These are phyloP conservation scores for Lacanobia oleracea DNA, from an alignment of 2,888 invertebrate species.

Conservation along the genomic window DNA sequence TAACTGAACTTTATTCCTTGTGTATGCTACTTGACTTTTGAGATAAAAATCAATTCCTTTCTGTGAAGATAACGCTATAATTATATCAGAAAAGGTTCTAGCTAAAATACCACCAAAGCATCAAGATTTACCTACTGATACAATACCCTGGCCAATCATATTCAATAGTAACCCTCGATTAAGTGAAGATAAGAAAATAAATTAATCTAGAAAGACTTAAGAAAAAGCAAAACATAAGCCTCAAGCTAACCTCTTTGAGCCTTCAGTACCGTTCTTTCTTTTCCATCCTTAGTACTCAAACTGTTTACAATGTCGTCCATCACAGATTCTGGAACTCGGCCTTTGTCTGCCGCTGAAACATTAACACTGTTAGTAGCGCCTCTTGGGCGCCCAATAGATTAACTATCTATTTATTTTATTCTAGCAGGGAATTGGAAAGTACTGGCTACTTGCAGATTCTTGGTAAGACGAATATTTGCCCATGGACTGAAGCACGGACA, in stretches of 20 bases:
- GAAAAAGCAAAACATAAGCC: neutral
- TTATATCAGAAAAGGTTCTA: too few species aligned
- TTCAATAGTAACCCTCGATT: neutral
- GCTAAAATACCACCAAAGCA: too few species aligned
- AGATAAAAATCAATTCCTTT: neutral
- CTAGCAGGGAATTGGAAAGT: neutral
- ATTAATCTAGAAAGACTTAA: neutral
- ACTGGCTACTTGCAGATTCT: neutral
- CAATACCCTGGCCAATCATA: neutral
- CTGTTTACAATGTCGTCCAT: conserved; percentile 40
- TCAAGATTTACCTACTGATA: neutral
- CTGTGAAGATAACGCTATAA: neutral
- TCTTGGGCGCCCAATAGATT: neutral
- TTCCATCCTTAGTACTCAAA: conserved; percentile 16
- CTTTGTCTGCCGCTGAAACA: conserved; percentile 47
- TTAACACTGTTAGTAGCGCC: neutral
- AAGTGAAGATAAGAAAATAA: neutral
- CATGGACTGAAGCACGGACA: too few species aligned
- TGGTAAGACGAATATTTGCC: neutral
- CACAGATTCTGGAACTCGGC: conserved; percentile 46
- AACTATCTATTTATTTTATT: neutral
- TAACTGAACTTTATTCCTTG: neutral
- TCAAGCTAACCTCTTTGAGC: conserved; percentile 35
- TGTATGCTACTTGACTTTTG: neutral
- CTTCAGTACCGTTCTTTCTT: conserved; percentile 29